These are phyloP conservation scores for Eclectus roratus DNA, from an alignment of 2,113 vertebrate genomes.

Conservation along the genomic window DNA sequence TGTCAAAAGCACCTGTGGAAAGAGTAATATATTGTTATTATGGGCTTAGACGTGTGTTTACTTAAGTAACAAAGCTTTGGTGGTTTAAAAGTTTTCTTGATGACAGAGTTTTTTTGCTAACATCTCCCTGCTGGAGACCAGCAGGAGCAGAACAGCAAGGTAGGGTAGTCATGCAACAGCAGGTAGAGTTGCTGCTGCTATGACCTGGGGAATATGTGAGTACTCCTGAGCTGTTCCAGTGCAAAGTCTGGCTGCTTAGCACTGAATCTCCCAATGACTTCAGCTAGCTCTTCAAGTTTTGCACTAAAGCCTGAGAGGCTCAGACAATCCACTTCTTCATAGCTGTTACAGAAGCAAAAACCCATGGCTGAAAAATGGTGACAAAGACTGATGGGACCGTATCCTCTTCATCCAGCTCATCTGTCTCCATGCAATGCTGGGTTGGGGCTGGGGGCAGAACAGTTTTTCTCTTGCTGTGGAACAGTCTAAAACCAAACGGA, in stretches of 20 bases:
- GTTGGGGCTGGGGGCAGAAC: background rate
- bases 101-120: background rate
- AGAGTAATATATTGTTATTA: background rate
- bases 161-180: accelerated
- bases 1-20: background rate
- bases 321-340: background rate
- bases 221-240: background rate
- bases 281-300: background rate
- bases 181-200: background rate
- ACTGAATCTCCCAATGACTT: background rate
- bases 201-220: background rate
- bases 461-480: accelerated
- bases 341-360: background rate
- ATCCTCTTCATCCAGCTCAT: background rate
- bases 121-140: background rate
- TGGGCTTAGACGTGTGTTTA: background rate
- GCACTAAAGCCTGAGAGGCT: background rate
- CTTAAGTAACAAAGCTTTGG: background rate
- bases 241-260: background rate
- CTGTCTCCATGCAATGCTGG: background rate
- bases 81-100: background rate
- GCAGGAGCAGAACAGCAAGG: accelerated
- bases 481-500: background rate
- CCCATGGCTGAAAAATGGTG: background rate
- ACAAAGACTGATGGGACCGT: background rate